A percentile compares a stretch with the other conserved stretches of the same genome.
Evolutionary conservation across 92 coral and sea anemone species (phyloP).

Genomic region (Metridium senile): DNA sequence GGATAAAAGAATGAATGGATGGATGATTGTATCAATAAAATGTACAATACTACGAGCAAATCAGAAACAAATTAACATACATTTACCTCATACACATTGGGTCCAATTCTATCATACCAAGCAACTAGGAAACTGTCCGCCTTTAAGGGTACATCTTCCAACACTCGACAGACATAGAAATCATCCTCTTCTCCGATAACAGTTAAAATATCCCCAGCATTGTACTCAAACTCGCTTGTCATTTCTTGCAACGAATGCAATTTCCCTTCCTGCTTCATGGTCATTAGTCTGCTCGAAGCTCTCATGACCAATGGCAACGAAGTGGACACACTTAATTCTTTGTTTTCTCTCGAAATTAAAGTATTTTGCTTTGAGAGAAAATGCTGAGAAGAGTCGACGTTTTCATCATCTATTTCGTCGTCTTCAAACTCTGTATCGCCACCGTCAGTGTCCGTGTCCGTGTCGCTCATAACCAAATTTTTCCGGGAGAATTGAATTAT

Average conservation of each 20-base stretch:
- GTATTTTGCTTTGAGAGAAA: constrained; percentile 42
- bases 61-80: neutral
- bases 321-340: neutral
- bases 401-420: constrained; percentile 73
- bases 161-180: constrained; percentile 75
- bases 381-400: constrained; percentile 39
- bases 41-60: neutral
- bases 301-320: constrained; percentile 34
- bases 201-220: constrained; percentile 81
- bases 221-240: constrained; percentile 80
- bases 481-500: too few relatives aligned
- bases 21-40: neutral
- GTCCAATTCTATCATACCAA: constrained; percentile 74
- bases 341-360: constrained; percentile 7
- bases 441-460: too few relatives aligned
- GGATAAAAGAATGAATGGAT: neutral
- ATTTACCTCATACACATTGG: constrained; percentile 80
- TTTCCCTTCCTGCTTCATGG: constrained; percentile 77
- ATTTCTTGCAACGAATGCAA: constrained; percentile 48
- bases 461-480: too few relatives aligned
- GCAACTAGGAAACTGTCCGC: constrained; percentile 68
- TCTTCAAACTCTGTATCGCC: constrained; percentile 60
- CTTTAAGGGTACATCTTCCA: constrained; percentile 69
- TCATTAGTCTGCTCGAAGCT: constrained; percentile 75
- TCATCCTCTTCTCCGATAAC: constrained; percentile 86